Evolutionary conservation across 2,888 invertebrate species (phyloP).

Genomic region (Plagiodera versicolora): DNA sequence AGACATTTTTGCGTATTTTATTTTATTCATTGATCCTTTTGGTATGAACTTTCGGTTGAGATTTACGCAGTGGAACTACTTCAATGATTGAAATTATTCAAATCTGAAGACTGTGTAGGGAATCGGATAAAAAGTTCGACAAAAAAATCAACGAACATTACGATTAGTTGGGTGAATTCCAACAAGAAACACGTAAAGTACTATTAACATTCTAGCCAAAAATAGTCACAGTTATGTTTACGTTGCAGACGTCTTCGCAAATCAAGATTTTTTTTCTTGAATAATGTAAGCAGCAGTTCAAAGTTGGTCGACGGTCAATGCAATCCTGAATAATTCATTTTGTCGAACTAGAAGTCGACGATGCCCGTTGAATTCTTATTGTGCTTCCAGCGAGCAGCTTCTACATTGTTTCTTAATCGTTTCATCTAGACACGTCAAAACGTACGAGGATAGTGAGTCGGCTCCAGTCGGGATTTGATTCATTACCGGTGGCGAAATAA

Average conservation of each 20-base stretch:
- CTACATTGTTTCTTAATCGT: neutral
- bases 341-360: slow-evolving; percentile 17
- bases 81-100: too few species aligned
- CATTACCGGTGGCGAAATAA: neutral
- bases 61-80: too few species aligned
- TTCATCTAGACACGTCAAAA: neutral
- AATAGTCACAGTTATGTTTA: slow-evolving; percentile 22
- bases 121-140: too few species aligned
- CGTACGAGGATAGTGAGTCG: neutral
- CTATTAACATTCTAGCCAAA: slow-evolving; percentile 21
- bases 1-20: too few species aligned
- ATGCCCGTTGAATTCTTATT: slow-evolving; percentile 22
- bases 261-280: slow-evolving; percentile 18
- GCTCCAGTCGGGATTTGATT: neutral
- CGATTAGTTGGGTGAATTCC: neutral
- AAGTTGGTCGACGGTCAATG: slow-evolving; percentile 21
- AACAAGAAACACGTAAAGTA: slow-evolving; percentile 9
- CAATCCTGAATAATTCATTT: slow-evolving; percentile 25
- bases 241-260: slow-evolving; percentile 15
- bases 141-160: slow-evolving; percentile 12
- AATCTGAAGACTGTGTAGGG: too few species aligned
- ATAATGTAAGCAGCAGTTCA: slow-evolving; percentile 24
- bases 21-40: too few species aligned
- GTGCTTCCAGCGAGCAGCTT: slow-evolving; percentile 11
- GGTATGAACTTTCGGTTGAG: too few species aligned